phyloP scores from a whole-genome alignment of 2,888 invertebrate species.

The Tenthredo mesomela region DNA sequence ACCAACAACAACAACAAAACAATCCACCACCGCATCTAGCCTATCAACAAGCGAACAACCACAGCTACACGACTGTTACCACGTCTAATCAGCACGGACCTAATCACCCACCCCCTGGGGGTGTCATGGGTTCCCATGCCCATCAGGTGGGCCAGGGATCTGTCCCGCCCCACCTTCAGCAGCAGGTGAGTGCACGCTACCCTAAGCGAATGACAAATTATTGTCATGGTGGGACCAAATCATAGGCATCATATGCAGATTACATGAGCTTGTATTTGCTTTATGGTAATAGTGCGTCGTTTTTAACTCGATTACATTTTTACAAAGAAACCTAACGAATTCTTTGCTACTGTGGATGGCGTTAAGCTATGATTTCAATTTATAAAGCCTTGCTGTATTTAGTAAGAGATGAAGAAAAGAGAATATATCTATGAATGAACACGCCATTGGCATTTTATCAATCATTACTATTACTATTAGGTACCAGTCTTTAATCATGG shows the following conservation, averaged over 20 bases:
- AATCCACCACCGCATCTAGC: conserved; percentile 78
- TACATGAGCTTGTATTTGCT: conserved; percentile 39
- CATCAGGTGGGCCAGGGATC: conserved; percentile 73
- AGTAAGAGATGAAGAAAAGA: not conserved
- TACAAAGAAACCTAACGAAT: not conserved
- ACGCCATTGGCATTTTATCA: conserved; percentile 1
- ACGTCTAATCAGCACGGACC: conserved; percentile 76
- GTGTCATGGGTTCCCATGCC: conserved; percentile 71
- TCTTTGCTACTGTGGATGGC: not conserved
- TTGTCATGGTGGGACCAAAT: conserved; percentile 39
- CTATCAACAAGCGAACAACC: conserved; percentile 78
- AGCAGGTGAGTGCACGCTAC: conserved; percentile 73
- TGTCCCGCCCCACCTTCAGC: conserved; percentile 76
- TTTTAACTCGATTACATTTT: not conserved
- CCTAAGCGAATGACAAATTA: conserved; percentile 45
- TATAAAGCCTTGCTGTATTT: not conserved
- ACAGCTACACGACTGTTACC: conserved; percentile 77
- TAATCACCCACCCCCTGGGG: conserved; percentile 69
- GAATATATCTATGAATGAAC: not conserved
- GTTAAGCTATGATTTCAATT: conserved; percentile 10
- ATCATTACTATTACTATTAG: too few relatives aligned
- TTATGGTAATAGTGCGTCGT: not conserved
- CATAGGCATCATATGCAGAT: conserved; percentile 37
- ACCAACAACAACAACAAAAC: conserved; percentile 73
- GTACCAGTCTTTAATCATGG: not conserved